These are phyloP conservation scores for Talpa occidentalis DNA, from an alignment of 2,113 vertebrate genomes.

Conservation along the genomic window DNA sequence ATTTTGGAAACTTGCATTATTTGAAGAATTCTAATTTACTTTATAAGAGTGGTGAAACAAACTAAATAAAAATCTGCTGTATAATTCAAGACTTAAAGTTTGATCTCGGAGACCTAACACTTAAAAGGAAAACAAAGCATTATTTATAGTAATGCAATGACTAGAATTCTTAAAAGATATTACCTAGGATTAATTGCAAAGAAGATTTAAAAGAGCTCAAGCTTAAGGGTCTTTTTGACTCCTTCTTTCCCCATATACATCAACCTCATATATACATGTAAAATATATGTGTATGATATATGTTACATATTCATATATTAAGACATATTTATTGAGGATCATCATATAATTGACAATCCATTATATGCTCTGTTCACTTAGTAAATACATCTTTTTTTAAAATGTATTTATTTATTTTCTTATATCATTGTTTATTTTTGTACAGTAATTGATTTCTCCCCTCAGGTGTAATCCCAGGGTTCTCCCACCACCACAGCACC, in stretches of 20 bases:
- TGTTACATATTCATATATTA: neutral
- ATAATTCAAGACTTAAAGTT: neutral
- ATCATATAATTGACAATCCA: neutral
- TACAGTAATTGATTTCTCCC: too few relatives aligned
- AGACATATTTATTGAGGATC: neutral
- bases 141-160: neutral
- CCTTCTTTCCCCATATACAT: neutral
- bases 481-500: too few relatives aligned
- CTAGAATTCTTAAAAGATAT: neutral
- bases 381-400: neutral
- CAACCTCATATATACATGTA: neutral
- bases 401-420: too few relatives aligned
- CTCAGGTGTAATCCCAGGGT: too few relatives aligned
- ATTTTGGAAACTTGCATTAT: constrained; percentile 28
- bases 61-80: neutral
- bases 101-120: neutral
- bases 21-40: constrained; percentile 23
- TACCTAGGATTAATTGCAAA: neutral
- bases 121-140: constrained; percentile 18
- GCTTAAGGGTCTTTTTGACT: neutral
- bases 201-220: neutral
- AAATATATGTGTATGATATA: neutral
- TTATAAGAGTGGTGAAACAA: neutral
- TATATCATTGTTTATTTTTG: too few relatives aligned
- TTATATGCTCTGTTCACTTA: neutral